These are phyloP conservation scores for Mormyrus proboscirostris DNA, from an alignment of 2,797 vertebrate species.

Conservation along the genomic window DNA sequence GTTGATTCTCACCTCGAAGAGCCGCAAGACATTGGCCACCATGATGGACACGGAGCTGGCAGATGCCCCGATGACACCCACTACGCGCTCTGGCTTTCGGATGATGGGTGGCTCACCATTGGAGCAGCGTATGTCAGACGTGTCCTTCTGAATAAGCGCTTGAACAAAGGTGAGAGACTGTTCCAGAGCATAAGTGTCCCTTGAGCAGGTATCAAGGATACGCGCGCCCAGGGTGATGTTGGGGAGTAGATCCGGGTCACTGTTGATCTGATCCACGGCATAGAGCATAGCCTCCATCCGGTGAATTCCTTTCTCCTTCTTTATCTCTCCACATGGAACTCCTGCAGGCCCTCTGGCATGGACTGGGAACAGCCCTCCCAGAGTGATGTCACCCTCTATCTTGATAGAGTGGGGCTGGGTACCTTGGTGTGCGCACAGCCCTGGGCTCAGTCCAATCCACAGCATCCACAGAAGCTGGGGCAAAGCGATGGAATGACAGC, in stretches of 20 bases:
- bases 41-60: constrained; percentile 92
- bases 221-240: constrained; percentile 82
- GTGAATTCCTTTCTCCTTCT: constrained; percentile 86
- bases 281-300: constrained; percentile 91
- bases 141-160: constrained; percentile 77
- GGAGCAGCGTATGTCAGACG: constrained; percentile 69
- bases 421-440: constrained; percentile 49
- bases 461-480: constrained; percentile 47
- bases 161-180: constrained; percentile 83
- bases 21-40: constrained; percentile 84
- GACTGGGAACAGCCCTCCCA: constrained; percentile 83
- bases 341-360: constrained; percentile 77
- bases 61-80: constrained; percentile 83
- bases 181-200: constrained; percentile 83
- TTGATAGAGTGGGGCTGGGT: constrained; percentile 74
- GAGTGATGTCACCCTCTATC: constrained; percentile 77
- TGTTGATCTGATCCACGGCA: constrained; percentile 84
- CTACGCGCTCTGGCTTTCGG: constrained; percentile 73
- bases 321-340: constrained; percentile 74
- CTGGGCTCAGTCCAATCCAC: constrained; percentile 36
- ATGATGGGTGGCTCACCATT: constrained; percentile 73
- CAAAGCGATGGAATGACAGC: constrained; percentile 33
- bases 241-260: constrained; percentile 75
- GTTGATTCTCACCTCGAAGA: constrained; percentile 69
- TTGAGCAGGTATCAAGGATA: constrained; percentile 82